These are phyloP conservation scores for Hermetia illucens DNA, from an alignment of 1,140 invertebrate species.

Conservation along the genomic window DNA sequence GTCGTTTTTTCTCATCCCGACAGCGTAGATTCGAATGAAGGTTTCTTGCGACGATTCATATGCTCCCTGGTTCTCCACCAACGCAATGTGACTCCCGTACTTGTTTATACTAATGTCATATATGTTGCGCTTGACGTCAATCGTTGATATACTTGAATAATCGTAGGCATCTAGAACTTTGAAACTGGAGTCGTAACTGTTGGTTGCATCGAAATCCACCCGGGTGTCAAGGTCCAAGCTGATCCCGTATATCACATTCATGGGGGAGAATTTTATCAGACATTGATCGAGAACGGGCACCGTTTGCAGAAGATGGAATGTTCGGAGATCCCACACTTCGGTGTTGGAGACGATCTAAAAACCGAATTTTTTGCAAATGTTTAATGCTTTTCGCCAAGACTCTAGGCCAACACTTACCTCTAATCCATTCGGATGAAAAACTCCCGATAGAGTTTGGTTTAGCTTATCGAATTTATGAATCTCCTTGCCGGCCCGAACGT, in stretches of 20 bases:
- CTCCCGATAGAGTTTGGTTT: constrained; percentile 84
- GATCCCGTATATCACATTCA: constrained; percentile 44
- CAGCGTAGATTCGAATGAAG: constrained; percentile 68
- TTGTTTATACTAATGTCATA: constrained; percentile 59
- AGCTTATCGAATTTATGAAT: constrained; percentile 98
- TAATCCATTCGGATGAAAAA: constrained; percentile 93
- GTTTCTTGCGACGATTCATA: constrained; percentile 68
- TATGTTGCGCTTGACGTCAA: constrained; percentile 74
- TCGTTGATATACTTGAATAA: constrained; percentile 87
- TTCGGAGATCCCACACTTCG: constrained; percentile 91
- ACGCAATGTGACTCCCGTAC: constrained; percentile 63
- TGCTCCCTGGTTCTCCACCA: constrained; percentile 68
- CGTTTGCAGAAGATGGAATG: constrained; percentile 85
- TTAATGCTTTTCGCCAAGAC: too few relatives aligned
- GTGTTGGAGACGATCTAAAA: constrained; percentile 61
- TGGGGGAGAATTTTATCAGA: constrained; percentile 53
- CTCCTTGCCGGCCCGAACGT: constrained; percentile 70
- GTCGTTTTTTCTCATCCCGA: constrained; percentile 28
- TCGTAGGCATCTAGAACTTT: constrained; percentile 87
- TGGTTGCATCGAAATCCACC: constrained; percentile 11
- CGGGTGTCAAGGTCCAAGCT: constrained; percentile 33
- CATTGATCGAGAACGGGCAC: constrained; percentile 86
- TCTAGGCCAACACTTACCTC: constrained; percentile 62
- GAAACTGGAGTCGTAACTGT: constrained; percentile 57
- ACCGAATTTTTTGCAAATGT: too few relatives aligned